Evolutionary conservation across 2,888 invertebrate genomes (phyloP), one percentile per base, ranked within the genome.

Genomic region (Embidobia sp.): DNA sequence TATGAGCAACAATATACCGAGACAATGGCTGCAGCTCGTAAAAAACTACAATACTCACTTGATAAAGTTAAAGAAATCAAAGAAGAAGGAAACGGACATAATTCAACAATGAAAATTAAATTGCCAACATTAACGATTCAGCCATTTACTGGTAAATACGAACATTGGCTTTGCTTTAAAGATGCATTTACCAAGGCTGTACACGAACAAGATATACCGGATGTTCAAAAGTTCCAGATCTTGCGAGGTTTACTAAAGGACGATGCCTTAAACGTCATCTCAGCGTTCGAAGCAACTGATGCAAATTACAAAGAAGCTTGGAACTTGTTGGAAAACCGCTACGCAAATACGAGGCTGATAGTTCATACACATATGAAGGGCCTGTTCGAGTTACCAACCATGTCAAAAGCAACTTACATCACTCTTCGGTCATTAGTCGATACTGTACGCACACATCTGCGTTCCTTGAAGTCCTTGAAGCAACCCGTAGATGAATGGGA

Each of bases 221-320:
- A 33, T 11, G 51, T 22, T 1, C 33, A 51, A 18, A 40, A 40
- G 18, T 40, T 40, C n/a, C 37, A 40, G 3, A 18, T 40, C 1
- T 15, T 40, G 2, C 16, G 33, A 18, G 49, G 49, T 1, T 16
- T 49, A 7, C 8, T 49, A 2, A 33, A 29, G 10, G 49, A 33
- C 18, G 31, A 31, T 6, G 49, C 49, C 1, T 33, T 35, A 1
- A 35, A 35, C 8, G 29, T 22, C 0, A 33, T 51, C 35, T 35
- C 35, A 11, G 19, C 33, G 11, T 7, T 51, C 5, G 51, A 51
- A 35, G 35, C 48, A 3, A 48, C 61, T 19, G 33, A 18, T 8
- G 13, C 31, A 19, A 61, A 61, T 15, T 61, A 61, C n/a, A 3
- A 0, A n/a, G 19, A 18, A 13, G 61, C 61, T 0, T 61, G 61